These are phyloP conservation scores for Rhegmatorhina hoffmannsi DNA, from an alignment of 2,113 vertebrate species.

Conservation along the genomic window DNA sequence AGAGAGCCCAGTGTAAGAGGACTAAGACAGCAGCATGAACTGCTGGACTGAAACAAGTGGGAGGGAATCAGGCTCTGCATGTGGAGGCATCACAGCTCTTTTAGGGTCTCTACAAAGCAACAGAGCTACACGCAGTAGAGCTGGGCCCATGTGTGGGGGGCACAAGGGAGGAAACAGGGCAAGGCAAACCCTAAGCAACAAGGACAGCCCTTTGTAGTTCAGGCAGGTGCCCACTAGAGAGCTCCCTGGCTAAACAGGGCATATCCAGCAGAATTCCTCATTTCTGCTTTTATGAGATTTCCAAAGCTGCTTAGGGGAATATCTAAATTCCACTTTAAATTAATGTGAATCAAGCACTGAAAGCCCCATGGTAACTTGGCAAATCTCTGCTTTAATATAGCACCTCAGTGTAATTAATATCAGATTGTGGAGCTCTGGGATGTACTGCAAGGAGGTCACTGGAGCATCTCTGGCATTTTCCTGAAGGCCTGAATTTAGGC, in stretches of 20 bases:
- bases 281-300: constrained; percentile 12
- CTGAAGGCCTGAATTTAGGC: neutral
- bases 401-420: constrained; percentile 51
- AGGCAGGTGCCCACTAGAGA: neutral
- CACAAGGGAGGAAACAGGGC: neutral
- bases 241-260: neutral
- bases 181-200: neutral
- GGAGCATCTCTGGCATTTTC: neutral
- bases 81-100: neutral
- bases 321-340: constrained; percentile 46
- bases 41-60: neutral
- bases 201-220: neutral
- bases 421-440: constrained; percentile 23
- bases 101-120: neutral
- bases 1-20: neutral
- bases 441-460: neutral
- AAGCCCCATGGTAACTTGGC: constrained; percentile 14
- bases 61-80: neutral
- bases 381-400: constrained; percentile 47
- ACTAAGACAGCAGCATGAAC: neutral
- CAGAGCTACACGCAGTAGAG: neutral
- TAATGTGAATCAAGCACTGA: constrained; percentile 17
- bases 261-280: neutral
- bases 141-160: neutral
- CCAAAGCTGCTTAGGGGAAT: neutral